Evolutionary conservation across 2,797 vertebrate genomes (phyloP).

Genomic region (Decapterus maruadsi): DNA sequence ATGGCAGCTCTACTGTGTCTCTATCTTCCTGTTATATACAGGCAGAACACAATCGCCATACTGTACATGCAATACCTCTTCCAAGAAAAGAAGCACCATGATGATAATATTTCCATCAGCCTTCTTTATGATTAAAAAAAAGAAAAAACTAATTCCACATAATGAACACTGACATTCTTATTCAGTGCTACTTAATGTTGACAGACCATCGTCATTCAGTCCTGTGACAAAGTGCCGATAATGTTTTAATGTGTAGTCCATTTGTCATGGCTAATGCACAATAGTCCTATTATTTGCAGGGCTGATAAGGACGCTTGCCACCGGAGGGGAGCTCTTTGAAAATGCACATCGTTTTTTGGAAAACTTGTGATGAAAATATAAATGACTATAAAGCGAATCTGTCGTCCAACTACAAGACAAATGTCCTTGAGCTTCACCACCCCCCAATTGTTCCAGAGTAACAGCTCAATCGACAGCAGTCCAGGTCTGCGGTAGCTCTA

Average conservation of each 20-base stretch:
- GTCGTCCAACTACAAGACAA: slow-evolving; percentile 5
- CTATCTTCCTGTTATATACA: neutral
- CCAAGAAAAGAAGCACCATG: slow-evolving; percentile 7
- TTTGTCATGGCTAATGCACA: slow-evolving; percentile 56
- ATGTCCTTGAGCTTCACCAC: slow-evolving; percentile 41
- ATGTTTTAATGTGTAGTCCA: slow-evolving; percentile 47
- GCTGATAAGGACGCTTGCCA: slow-evolving; percentile 54
- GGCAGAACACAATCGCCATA: slow-evolving; percentile 16
- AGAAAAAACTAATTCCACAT: slow-evolving; percentile 21
- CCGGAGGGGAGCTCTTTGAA: slow-evolving; percentile 46
- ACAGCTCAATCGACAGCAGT: slow-evolving; percentile 11
- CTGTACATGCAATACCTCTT: slow-evolving; percentile 12
- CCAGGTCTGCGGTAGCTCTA: neutral
- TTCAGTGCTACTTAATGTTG: slow-evolving; percentile 17
- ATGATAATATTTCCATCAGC: slow-evolving; percentile 35
- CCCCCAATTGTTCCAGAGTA: neutral
- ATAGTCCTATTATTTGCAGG: slow-evolving; percentile 35
- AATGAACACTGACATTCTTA: slow-evolving; percentile 37
- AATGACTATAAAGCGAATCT: neutral
- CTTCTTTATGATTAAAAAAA: slow-evolving; percentile 15
- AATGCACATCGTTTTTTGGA: slow-evolving; percentile 16
- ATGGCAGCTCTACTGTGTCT: neutral
- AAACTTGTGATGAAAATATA: slow-evolving; percentile 27
- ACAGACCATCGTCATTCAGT: slow-evolving; percentile 41
- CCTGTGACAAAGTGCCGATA: slow-evolving; percentile 37